Evolutionary conservation across 2,888 invertebrate species (phyloP).

Genomic region (Hydropsyche betteni): DNA sequence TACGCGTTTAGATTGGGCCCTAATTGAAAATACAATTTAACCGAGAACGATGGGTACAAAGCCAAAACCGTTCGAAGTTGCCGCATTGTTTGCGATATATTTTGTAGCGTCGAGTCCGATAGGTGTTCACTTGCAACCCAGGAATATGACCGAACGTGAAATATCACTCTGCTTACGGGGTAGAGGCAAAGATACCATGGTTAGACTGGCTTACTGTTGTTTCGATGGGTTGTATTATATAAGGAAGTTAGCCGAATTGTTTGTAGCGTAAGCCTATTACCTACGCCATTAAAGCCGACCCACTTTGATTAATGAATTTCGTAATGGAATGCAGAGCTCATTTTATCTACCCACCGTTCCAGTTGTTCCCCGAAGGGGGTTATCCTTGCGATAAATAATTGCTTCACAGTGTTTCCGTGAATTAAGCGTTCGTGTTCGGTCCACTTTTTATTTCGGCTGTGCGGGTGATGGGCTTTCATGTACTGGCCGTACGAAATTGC

Average conservation of each 20-base stretch:
- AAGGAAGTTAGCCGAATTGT: conserved; percentile 37
- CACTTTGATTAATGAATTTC: conserved; percentile 48
- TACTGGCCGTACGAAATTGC: too few relatives aligned
- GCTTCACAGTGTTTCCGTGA: too few relatives aligned
- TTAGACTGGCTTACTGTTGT: conserved; percentile 11
- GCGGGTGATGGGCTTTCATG: too few relatives aligned
- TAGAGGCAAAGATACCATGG: conserved; percentile 13
- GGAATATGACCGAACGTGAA: conserved; percentile 37
- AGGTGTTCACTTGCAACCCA: neutral
- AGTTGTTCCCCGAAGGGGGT: neutral
- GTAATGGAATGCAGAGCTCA: conserved; percentile 44
- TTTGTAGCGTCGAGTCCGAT: too few relatives aligned
- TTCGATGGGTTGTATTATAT: conserved; percentile 13
- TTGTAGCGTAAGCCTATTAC: conserved; percentile 44
- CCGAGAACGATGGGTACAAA: conserved; percentile 5
- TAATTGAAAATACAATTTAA: conserved; percentile 32
- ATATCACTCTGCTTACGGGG: conserved; percentile 38
- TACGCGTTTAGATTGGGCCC: conserved; percentile 20
- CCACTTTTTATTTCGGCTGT: too few relatives aligned
- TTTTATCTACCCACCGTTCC: conserved; percentile 38
- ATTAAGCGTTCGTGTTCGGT: too few relatives aligned
- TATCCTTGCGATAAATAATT: too few relatives aligned
- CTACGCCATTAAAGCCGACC: conserved; percentile 46
- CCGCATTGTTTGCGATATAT: too few relatives aligned
- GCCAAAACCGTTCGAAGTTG: conserved; percentile 1